These are phyloP conservation scores for Brotula barbata DNA, from an alignment of 2,797 vertebrate genomes.

Conservation along the genomic window DNA sequence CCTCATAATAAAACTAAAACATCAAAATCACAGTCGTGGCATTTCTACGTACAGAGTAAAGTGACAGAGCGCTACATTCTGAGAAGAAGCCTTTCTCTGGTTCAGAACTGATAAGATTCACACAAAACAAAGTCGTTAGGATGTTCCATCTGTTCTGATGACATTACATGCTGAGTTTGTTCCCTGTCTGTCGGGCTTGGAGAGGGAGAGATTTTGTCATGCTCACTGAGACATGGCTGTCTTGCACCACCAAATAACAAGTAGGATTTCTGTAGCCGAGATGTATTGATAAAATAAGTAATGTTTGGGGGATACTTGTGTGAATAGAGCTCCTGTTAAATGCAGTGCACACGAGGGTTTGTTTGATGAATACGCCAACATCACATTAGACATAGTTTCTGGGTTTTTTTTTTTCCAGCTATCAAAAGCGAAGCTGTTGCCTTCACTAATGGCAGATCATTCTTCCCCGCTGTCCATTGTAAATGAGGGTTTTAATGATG, in stretches of 20 bases:
- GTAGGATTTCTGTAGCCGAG: slow-evolving; percentile 16
- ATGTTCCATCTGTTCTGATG: slow-evolving; percentile 9
- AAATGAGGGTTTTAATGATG: slow-evolving; percentile 64
- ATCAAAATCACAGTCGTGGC: not conserved
- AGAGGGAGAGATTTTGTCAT: not conserved
- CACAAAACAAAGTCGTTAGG: slow-evolving; percentile 5
- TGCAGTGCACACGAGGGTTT: slow-evolving; percentile 27
- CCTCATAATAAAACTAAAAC: too few relatives aligned
- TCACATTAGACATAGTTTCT: slow-evolving; percentile 55
- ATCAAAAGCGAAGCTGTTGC: slow-evolving; percentile 58
- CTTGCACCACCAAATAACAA: slow-evolving; percentile 17
- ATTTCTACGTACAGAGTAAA: slow-evolving; percentile 25
- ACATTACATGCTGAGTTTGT: slow-evolving; percentile 8
- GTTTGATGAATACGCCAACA: slow-evolving; percentile 50
- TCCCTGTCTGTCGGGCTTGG: not conserved
- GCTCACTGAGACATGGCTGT: slow-evolving; percentile 12
- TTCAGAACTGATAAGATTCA: slow-evolving; percentile 19
- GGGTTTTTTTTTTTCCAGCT: slow-evolving; percentile 57
- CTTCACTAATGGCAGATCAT: slow-evolving; percentile 67
- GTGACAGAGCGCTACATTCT: slow-evolving; percentile 3
- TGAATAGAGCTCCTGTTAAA: slow-evolving; percentile 23
- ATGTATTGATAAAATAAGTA: not conserved
- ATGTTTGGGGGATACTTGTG: slow-evolving; percentile 1
- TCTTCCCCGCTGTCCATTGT: slow-evolving; percentile 59
- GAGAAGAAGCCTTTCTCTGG: not conserved